Evolutionary conservation across 2,888 invertebrate genomes (phyloP).

Genomic region (Deilephila elpenor): DNA sequence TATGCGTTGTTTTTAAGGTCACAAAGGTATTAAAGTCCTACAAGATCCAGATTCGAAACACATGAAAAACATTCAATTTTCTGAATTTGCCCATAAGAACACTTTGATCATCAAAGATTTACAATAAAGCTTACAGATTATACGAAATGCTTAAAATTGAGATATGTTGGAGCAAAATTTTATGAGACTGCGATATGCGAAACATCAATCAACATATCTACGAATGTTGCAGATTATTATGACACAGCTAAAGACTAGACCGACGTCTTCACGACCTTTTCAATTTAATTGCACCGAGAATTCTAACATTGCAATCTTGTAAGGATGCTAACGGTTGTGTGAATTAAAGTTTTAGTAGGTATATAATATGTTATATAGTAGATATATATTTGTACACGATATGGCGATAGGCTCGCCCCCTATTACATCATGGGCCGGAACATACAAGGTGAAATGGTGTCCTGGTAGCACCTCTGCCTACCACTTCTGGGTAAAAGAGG

Average conservation of each 20-base stretch:
- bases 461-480: too few relatives aligned
- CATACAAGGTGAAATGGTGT: too few relatives aligned
- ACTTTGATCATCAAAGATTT: too few relatives aligned
- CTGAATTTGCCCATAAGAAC: too few relatives aligned
- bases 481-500: too few relatives aligned
- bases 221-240: constrained; percentile 7
- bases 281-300: neutral
- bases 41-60: too few relatives aligned
- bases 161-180: neutral
- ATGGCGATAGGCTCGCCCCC: too few relatives aligned
- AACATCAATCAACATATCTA: constrained; percentile 15
- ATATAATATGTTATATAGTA: neutral
- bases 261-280: constrained; percentile 1
- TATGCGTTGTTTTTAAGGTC: too few relatives aligned
- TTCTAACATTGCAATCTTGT: neutral
- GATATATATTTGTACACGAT: too few relatives aligned
- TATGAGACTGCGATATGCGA: neutral
- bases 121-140: neutral
- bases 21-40: too few relatives aligned
- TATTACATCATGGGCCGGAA: too few relatives aligned
- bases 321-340: neutral
- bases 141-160: neutral
- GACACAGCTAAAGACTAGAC: constrained; percentile 11
- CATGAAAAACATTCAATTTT: too few relatives aligned
- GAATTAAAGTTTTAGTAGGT: neutral